Evolutionary conservation across 1,140 invertebrate species (phyloP), one percentile per base, ranked within the genome.

Genomic region (Tetragnatha versicolor): DNA sequence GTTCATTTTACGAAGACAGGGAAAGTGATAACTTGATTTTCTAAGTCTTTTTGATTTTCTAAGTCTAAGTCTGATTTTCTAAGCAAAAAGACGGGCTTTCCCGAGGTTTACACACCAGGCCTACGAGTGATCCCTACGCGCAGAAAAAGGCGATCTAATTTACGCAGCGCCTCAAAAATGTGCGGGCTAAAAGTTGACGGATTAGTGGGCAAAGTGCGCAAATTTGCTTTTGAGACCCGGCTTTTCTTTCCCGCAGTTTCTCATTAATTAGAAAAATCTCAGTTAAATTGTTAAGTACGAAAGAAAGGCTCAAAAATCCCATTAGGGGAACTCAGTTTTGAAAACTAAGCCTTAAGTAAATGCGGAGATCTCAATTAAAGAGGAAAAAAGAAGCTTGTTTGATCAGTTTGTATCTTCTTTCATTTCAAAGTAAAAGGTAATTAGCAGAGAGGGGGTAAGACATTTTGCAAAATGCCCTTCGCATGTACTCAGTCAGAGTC

Each of bases 281-380:
- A 51, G 60, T 65, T 65, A 65, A 76, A 76, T 63, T 45, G 39
- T 47, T 75, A 61, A 29, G 35, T 37, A 37, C 10, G 22, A 53
- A 76, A 65, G 58, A 76, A 60, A 65, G 65, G 22, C 25, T 65
- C 29, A 53, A 76, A 76, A 76, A 65, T 75, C 73, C 60, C 73
- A 76, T 76, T 76, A 76, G 58, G 25, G 31, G 33, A 76, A 65
- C 33, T 76, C 39, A 76, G 42, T 76, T 76, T 61, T 53, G 45
- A 65, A 65, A 76, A 76, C 60, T 76, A 76, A 76, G 51, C 73
- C 60, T 65, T 76, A 45, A 65, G 73, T 76, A 76, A 76, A 76
- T 76, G 73, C 22, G 17, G 33, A 53, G 60, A 53, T 76, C 73
- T 76, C 73, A 76, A 63, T 76, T 65, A 76, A 76, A 53, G n/a